Base-by-base conservation (phyloP, 2,888 invertebrate species). In the Tenodera sinensis region DNA sequence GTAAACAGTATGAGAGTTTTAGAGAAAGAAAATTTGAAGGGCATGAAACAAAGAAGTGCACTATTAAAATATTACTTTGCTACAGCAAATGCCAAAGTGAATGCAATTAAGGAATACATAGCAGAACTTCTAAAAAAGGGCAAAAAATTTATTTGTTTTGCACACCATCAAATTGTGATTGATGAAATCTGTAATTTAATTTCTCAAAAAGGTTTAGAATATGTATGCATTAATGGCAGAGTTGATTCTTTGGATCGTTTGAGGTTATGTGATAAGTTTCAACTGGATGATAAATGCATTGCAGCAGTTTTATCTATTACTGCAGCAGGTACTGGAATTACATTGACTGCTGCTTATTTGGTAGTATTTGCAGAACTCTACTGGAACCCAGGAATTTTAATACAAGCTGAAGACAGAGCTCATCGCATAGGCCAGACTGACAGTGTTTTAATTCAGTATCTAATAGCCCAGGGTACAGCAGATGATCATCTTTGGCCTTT, bases 321-420 rank as follows among this genome's bases (percentile, higher is more conserved):
- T 9, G 98, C 99, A 0, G 98, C 99, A 25, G 97, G 96, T 93
- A 95, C 98, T 0, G 99, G 99, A 0, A 95, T 99, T 89, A 99
- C 99, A 7, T 94, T 99, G 88, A 99, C 99, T 0, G 97, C 99
- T 0, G 98, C 99, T 0, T 95, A 95, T 89, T 94, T 98, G 27
- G 98, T 99, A 30, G 93, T 99, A 0, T 99, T 99, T 94, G 98
- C 98, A 0, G 99, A 99, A 93, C 94, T 99, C 81, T 97, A 97
- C 93, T 99, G 99, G 99, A 99, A 99, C 94, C 99, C 99, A 6
- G 99, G 98, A 93, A 96, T 98, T 88, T 93, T 99, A 91, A 96
- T 96, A 28, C 99, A 99, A 93, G 99, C 99, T 1, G 99, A 99
- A 94, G 97, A 98, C 91, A 95, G 99, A 88, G 99, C 97, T 14